These are phyloP conservation scores for Drosophila tani DNA, from an alignment of 1,140 invertebrate species.

Conservation along the genomic window DNA sequence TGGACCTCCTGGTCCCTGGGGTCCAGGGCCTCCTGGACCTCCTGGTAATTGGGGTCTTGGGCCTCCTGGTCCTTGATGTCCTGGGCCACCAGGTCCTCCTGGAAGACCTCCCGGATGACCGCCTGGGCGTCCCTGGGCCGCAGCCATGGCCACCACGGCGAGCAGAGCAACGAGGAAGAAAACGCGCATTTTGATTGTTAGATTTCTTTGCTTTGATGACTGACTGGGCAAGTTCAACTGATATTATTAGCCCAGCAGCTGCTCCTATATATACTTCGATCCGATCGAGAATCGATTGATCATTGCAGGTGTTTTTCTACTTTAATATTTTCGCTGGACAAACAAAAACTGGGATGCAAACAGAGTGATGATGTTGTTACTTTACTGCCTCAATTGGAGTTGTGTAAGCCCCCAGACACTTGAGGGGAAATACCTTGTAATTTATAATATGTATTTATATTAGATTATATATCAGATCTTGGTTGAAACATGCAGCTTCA, in stretches of 20 bases:
- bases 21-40: no score
- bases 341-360: constrained; percentile 17
- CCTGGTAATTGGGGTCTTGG: no score
- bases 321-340: constrained; percentile 17
- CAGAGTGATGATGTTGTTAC: background rate
- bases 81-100: no score
- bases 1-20: no score
- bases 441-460: background rate
- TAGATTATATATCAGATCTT: no score
- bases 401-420: background rate
- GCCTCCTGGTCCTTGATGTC: no score
- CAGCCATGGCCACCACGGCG: constrained; percentile 29
- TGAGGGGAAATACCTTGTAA: background rate
- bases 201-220: background rate
- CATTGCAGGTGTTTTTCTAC: constrained; percentile 15
- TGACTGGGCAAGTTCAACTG: constrained; percentile 35
- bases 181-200: constrained; percentile 20
- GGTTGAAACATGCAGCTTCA: no score
- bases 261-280: constrained; percentile 24
- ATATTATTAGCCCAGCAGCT: background rate
- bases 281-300: background rate
- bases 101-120: no score
- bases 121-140: background rate
- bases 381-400: constrained; percentile 11
- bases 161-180: constrained; percentile 31